Conservation (phyloP, 2,113 vertebrate species). For the Todiramphus chloris region DNA sequence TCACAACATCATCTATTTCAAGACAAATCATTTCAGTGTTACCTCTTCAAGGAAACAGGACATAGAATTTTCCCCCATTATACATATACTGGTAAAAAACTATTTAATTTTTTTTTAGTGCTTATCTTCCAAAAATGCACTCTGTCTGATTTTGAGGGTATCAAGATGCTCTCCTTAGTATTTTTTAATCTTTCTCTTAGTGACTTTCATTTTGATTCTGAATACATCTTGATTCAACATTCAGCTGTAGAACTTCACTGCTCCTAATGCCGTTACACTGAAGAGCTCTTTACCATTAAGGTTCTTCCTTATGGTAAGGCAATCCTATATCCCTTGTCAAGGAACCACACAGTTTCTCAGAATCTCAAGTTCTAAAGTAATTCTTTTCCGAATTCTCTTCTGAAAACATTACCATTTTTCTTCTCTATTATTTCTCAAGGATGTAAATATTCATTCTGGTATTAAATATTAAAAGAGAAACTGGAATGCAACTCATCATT, state of each 20-base stretch:
- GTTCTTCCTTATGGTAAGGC: not conserved
- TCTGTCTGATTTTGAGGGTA: not conserved
- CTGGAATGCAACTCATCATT: not conserved
- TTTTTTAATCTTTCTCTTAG: not conserved
- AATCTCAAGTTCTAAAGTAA: not conserved
- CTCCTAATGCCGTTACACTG: not conserved
- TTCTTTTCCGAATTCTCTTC: not conserved
- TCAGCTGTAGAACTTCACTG: not conserved
- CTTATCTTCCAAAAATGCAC: not conserved
- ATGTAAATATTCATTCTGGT: constrained; percentile 16
- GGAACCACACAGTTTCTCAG: not conserved
- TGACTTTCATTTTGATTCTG: not conserved
- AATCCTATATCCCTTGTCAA: not conserved
- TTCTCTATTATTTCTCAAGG: not conserved
- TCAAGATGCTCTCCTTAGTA: not conserved
- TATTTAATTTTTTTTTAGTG: not conserved
- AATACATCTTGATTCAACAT: not conserved
- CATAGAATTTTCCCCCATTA: not conserved
- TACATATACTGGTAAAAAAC: not conserved
- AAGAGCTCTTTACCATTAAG: not conserved
- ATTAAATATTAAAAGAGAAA: constrained; percentile 14
- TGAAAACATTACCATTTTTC: not conserved
- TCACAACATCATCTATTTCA: not conserved
- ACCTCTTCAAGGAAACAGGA: not conserved
- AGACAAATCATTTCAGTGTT: not conserved